Conservation (phyloP, 1,140 invertebrate species). For the Argopecten irradians region DNA sequence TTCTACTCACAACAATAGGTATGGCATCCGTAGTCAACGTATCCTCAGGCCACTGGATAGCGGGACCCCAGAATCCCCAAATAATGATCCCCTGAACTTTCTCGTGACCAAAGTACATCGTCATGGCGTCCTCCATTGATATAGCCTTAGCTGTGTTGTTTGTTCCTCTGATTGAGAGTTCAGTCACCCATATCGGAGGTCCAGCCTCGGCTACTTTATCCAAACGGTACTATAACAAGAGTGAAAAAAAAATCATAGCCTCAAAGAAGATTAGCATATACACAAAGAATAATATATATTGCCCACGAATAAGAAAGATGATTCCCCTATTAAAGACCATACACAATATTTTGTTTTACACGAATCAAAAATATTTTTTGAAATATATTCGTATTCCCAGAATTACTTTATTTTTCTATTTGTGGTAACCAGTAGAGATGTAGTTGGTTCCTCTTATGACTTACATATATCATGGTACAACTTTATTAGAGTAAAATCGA, state of each 20-base stretch:
- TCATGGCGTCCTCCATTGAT: slow-evolving; percentile 44
- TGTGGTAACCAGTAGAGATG: too few species aligned
- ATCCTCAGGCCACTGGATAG: background rate
- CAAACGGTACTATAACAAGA: slow-evolving; percentile 41
- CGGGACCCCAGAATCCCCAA: slow-evolving; percentile 57
- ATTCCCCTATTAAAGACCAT: too few species aligned
- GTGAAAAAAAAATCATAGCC: background rate
- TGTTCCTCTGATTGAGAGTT: slow-evolving; percentile 46
- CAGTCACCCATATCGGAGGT: slow-evolving; percentile 59
- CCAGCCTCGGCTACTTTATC: slow-evolving; percentile 50
- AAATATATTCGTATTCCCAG: too few species aligned
- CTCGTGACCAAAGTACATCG: slow-evolving; percentile 54
- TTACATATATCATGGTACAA: too few species aligned
- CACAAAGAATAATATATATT: too few species aligned
- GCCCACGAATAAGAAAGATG: too few species aligned
- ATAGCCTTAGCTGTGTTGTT: slow-evolving; percentile 51
- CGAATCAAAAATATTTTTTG: too few species aligned
- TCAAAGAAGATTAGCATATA: background rate
- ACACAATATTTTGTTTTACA: too few species aligned
- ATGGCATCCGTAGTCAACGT: background rate
- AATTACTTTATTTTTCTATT: too few species aligned
- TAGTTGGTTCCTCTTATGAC: too few species aligned
- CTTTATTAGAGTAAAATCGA: too few species aligned
- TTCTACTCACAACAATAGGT: slow-evolving; percentile 14
- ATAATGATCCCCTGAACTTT: slow-evolving; percentile 53